A percentile compares a stretch with the other conserved stretches of the same genome.
These are phyloP conservation scores for Morpho deidamia DNA, from an alignment of 2,888 invertebrate genomes.

Conservation along the genomic window DNA sequence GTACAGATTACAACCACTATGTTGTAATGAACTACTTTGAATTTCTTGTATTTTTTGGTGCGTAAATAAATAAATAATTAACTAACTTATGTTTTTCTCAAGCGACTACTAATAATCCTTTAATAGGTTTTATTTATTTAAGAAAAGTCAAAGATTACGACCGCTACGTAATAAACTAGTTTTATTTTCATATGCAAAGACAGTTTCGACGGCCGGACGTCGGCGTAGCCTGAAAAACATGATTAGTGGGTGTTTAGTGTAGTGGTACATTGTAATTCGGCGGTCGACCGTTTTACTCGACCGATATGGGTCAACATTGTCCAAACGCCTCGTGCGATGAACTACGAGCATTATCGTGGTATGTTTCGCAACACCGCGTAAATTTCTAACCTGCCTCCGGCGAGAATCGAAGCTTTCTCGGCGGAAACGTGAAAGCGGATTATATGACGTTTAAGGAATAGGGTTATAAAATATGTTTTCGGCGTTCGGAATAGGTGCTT, in stretches of 20 bases:
- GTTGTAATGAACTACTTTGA: no score
- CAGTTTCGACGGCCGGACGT: conserved; percentile 21
- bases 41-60: no score
- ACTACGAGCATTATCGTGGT: conserved; percentile 32
- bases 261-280: conserved; percentile 39
- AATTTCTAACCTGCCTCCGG: conserved; percentile 24
- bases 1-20: no score
- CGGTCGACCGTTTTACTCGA: conserved; percentile 25
- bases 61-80: no score
- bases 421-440: conserved; percentile 5
- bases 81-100: no score
- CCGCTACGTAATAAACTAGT: conserved; percentile 8
- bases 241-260: conserved; percentile 41
- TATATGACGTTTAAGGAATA: conserved; percentile 13
- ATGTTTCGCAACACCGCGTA: conserved; percentile 29
- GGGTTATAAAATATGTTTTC: conserved; percentile 19
- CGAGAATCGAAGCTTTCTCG: conserved; percentile 11
- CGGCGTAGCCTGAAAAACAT: conserved; percentile 27
- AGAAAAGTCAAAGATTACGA: no score
- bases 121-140: no score
- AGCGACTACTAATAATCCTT: no score
- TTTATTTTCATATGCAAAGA: conserved; percentile 17
- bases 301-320: conserved; percentile 39
- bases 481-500: conserved; percentile 16
- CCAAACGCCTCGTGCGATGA: conserved; percentile 39